Evolutionary conservation across 2,797 vertebrate species (phyloP).

Genomic region (Hyperoplus lanceolatus): DNA sequence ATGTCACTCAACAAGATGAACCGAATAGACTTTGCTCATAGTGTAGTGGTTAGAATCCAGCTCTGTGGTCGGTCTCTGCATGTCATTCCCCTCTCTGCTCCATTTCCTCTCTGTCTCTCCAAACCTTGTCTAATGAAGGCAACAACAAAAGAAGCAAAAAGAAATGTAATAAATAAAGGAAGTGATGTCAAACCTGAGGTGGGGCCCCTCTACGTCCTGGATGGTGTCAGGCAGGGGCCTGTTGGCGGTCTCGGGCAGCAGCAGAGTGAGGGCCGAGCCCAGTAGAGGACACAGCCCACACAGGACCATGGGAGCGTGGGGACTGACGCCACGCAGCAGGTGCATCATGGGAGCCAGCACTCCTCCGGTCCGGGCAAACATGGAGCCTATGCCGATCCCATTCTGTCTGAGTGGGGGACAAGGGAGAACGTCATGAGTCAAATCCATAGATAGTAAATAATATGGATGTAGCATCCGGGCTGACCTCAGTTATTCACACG

Average conservation of each 20-base stretch:
- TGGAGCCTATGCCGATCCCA: conserved; percentile 81
- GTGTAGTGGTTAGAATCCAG: no score
- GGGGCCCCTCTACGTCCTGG: conserved; percentile 69
- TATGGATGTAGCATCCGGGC: no score
- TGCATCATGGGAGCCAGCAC: conserved; percentile 79
- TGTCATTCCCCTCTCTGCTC: no score
- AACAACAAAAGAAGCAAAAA: no score
- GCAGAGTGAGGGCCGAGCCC: conserved; percentile 75
- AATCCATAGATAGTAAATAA: no score
- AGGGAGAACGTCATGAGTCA: neutral
- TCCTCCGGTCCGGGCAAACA: conserved; percentile 80
- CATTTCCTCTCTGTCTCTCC: no score
- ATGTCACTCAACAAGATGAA: no score
- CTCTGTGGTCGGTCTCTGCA: no score
- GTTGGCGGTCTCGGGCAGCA: conserved; percentile 80
- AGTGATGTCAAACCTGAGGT: conserved; percentile 51
- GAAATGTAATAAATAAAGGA: neutral
- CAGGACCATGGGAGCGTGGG: conserved; percentile 78
- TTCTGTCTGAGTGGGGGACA: conserved; percentile 71
- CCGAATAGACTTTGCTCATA: no score
- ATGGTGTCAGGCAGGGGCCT: conserved; percentile 79
- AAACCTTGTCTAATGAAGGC: no score
- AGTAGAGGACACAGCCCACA: conserved; percentile 80
- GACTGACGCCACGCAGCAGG: conserved; percentile 65
- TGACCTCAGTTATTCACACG: no score